phyloP scores from a whole-genome alignment of 2,797 vertebrate species.

The Lophotriccus pileatus region DNA sequence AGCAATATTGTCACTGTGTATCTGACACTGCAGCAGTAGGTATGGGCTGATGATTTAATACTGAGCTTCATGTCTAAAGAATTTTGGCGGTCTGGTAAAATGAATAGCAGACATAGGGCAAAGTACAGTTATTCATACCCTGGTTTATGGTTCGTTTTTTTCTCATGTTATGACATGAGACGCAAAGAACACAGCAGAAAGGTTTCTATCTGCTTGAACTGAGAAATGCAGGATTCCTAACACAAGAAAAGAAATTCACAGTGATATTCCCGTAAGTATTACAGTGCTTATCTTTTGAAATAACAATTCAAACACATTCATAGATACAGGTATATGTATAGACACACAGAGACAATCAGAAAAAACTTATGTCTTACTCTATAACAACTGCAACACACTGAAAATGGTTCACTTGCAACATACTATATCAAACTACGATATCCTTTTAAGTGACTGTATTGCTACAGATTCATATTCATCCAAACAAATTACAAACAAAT shows the following conservation, averaged over 20 bases:
- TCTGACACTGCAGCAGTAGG: background rate
- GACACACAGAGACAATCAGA: background rate
- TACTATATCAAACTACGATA: background rate
- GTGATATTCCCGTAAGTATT: background rate
- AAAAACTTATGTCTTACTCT: background rate
- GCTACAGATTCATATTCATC: background rate
- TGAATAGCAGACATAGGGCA: background rate
- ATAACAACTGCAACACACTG: background rate
- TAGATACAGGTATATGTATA: background rate
- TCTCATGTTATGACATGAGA: conserved; percentile 42
- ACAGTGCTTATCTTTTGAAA: background rate
- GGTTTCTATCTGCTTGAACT: background rate
- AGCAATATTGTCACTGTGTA: background rate
- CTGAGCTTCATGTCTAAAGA: background rate
- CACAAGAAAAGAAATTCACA: background rate
- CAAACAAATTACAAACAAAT: background rate
- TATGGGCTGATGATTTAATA: background rate
- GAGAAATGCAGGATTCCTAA: background rate
- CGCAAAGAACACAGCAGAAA: background rate
- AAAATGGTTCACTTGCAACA: background rate
- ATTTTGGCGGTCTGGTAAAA: conserved; percentile 40
- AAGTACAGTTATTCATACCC: conserved; percentile 44
- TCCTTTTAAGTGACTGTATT: background rate
- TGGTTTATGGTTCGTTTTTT: conserved; percentile 45
- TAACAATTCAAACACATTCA: background rate